A percentile compares a stretch with the other conserved stretches of the same genome.
These are phyloP conservation scores for Phalera bucephala DNA, from an alignment of 2,888 invertebrate genomes.

Conservation along the genomic window DNA sequence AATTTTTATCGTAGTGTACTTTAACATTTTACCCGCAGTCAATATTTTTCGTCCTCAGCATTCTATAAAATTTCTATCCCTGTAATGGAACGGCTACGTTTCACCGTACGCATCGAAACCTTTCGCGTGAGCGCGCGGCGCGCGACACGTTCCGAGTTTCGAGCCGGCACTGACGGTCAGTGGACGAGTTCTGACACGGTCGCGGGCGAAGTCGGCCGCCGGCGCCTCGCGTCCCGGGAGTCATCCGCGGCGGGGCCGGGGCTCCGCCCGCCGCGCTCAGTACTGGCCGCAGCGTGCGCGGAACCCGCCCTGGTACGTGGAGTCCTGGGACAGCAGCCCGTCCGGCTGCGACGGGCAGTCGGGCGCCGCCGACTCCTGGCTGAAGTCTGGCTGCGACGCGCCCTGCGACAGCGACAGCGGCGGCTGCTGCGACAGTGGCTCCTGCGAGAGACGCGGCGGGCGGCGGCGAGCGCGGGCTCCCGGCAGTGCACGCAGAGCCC, in stretches of 20 bases:
- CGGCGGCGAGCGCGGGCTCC: conserved; percentile 59
- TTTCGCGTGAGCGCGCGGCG: conserved; percentile 44
- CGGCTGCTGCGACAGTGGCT: conserved; percentile 89
- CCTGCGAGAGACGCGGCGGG: conserved; percentile 83
- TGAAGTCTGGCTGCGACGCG: conserved; percentile 88
- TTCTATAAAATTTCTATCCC: conserved; percentile 54
- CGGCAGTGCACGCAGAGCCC: conserved; percentile 83
- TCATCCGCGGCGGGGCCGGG: conserved; percentile 80
- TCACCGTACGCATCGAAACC: conserved; percentile 37
- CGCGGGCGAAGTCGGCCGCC: conserved; percentile 24
- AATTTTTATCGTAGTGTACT: conserved; percentile 19
- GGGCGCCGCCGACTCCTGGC: conserved; percentile 92
- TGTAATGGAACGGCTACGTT: conserved; percentile 51
- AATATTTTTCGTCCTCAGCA: conserved; percentile 31
- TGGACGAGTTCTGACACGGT: conserved; percentile 45
- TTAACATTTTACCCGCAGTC: conserved; percentile 15
- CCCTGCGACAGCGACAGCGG: conserved; percentile 88
- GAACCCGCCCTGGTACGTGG: conserved; percentile 90
- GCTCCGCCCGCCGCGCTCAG: conserved; percentile 89
- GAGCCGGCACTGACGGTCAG: conserved; percentile 39
- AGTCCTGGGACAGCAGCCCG: conserved; percentile 96
- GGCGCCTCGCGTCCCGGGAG: conserved; percentile 39
- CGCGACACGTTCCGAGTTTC: conserved; percentile 40
- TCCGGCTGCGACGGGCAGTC: conserved; percentile 97
- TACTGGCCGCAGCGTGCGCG: conserved; percentile 87